phyloP scores from a whole-genome alignment of 2,888 invertebrate species.

The Heliconius sara region DNA sequence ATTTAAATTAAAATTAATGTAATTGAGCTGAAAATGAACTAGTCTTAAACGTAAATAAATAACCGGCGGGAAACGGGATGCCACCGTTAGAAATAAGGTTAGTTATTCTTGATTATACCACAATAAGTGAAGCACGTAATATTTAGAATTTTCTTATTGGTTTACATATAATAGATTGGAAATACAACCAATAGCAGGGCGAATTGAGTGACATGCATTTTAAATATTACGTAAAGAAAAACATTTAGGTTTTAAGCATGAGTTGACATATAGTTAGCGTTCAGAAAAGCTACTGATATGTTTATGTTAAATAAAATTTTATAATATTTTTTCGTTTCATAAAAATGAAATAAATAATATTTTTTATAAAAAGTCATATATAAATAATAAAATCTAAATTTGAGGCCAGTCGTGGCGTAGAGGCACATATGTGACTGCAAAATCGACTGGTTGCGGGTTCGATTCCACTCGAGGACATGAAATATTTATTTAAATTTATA shows the following conservation, averaged over 20 bases:
- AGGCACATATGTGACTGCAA: no score
- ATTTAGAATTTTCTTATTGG: conserved; percentile 15
- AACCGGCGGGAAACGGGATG: conserved; percentile 17
- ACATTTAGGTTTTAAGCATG: background rate
- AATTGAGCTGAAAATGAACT: background rate
- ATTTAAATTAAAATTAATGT: background rate
- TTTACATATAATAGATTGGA: background rate
- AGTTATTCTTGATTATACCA: background rate
- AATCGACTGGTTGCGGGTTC: no score
- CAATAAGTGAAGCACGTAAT: background rate
- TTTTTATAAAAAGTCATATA: no score
- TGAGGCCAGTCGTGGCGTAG: no score
- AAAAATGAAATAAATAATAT: background rate
- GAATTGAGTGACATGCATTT: background rate
- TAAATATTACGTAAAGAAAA: background rate
- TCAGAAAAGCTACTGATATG: background rate
- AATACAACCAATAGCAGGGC: conserved; percentile 4
- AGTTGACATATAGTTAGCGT: background rate
- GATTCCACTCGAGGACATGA: no score
- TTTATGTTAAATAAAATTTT: background rate
- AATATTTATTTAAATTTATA: no score
- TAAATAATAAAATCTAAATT: background rate
- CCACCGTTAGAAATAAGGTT: background rate
- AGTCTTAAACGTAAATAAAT: conserved; percentile 5
- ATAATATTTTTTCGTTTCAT: background rate